phyloP scores from a whole-genome alignment of 2,888 invertebrate species.

The Beris morrisii region DNA sequence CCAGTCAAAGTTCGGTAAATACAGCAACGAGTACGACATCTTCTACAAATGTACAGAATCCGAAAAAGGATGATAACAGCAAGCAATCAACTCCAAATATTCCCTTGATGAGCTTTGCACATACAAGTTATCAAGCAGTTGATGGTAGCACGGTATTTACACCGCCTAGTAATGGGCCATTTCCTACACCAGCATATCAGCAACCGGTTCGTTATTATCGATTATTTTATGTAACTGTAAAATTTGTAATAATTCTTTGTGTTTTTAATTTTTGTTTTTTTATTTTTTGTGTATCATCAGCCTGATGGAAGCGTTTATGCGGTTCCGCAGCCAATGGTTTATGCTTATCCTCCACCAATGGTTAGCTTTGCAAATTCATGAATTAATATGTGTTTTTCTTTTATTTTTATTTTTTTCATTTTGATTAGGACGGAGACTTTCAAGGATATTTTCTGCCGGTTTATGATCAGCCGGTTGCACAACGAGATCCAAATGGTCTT shows the following conservation, averaged over 20 bases:
- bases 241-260: slow-evolving; percentile 14
- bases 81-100: slow-evolving; percentile 40
- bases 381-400: slow-evolving; percentile 17
- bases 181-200: slow-evolving; percentile 56
- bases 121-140: slow-evolving; percentile 50
- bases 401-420: slow-evolving; percentile 6
- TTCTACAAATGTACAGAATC: slow-evolving; percentile 22
- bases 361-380: slow-evolving; percentile 38
- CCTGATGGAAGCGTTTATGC: slow-evolving; percentile 57
- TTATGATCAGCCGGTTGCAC: slow-evolving; percentile 53
- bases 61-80: slow-evolving; percentile 32
- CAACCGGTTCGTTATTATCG: slow-evolving; percentile 49
- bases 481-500: slow-evolving; percentile 46
- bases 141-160: slow-evolving; percentile 54
- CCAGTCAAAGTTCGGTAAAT: slow-evolving; percentile 27
- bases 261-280: slow-evolving; percentile 29
- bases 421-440: slow-evolving; percentile 50
- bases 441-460: slow-evolving; percentile 56
- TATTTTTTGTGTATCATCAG: slow-evolving; percentile 42
- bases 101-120: slow-evolving; percentile 47
- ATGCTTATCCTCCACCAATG: slow-evolving; percentile 52
- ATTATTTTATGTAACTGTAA: slow-evolving; percentile 5
- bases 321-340: slow-evolving; percentile 56
- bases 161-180: slow-evolving; percentile 49
- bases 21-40: slow-evolving; percentile 38